Evolutionary conservation across 2,797 vertebrate species (phyloP).

Genomic region (Selene dorsalis): DNA sequence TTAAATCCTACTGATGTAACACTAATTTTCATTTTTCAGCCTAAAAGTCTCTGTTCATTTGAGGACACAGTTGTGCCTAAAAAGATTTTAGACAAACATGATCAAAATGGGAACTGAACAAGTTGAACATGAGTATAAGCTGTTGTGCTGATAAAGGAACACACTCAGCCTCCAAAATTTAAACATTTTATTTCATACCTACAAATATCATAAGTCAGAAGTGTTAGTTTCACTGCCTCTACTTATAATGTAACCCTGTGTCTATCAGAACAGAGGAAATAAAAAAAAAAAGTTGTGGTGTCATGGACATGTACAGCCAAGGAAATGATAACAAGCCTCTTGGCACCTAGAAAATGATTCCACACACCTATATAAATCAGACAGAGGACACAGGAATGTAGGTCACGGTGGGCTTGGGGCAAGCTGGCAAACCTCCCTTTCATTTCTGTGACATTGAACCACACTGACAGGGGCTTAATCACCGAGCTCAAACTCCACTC

Average conservation of each 20-base stretch:
- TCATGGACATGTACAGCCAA: not conserved
- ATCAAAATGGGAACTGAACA: constrained; percentile 15
- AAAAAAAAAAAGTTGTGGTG: not conserved
- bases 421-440: constrained; percentile 40
- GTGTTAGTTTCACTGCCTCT: not conserved
- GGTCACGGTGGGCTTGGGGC: constrained; percentile 64
- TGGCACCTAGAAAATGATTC: constrained; percentile 35
- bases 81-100: constrained; percentile 28
- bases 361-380: constrained; percentile 44
- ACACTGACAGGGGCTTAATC: constrained; percentile 50
- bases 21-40: constrained; percentile 67
- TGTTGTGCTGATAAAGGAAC: constrained; percentile 14
- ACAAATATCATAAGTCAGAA: constrained; percentile 4
- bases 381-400: constrained; percentile 61
- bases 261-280: constrained; percentile 18
- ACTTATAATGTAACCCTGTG: not conserved
- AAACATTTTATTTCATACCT: constrained; percentile 47
- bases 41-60: constrained; percentile 50
- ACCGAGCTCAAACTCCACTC: constrained; percentile 17
- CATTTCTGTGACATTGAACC: constrained; percentile 59
- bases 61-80: constrained; percentile 17
- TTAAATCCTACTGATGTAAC: constrained; percentile 78
- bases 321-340: constrained; percentile 20
- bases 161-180: not conserved
- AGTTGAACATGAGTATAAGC: not conserved